Evolutionary conservation across 2,888 invertebrate species (phyloP), one percentile per base, ranked within the genome.

Genomic region (Bembecia ichneumoniformis): DNA sequence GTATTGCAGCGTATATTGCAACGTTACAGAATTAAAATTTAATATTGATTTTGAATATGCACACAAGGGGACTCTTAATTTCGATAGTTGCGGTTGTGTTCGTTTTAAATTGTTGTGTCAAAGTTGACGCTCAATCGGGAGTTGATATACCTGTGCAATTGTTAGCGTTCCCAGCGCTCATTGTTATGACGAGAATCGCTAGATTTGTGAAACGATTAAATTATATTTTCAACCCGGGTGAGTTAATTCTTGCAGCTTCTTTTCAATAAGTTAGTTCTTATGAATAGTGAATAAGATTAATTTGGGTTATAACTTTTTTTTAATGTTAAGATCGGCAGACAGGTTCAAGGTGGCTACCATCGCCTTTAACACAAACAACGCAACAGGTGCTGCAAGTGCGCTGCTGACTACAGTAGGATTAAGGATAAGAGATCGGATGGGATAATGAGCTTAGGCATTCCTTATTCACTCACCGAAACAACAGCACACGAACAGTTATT

Each of bases 81-180:
- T 46, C 43, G 16, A 35, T 55, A 34, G 47, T 51, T 20, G 34
- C 52, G 7, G 47, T 48, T 5, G 3, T 52, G 46, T 48, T 49
- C 34, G 15, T 54, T 46, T 51, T 54, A 15, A 49, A 52, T 20
- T 34, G 35, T 35, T 51, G 34, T 20, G 48, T 36, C 9, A 48
- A 57, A 47, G 54, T 53, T 46, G 47, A 47, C 4, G 16, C 52
- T 3, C 49, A 54, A 35, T 46, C 53, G 28, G 53, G 51, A 48
- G 53, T 55, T 44, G 53, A 51, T 28, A 47, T 55, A 44, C 53
- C 52, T 1, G 45, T 58, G 13, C 54, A 52, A 47, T 43, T 55
- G 46, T 47, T 56, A 3, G 55, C 49, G 15, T 49, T 52, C 45
- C 58, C 56, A 17, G 49, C 51, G 20, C 49, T 59, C 46, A 46